Percentiles rank a stretch among this genome's conserved stretches.
Conservation (phyloP, 2,113 vertebrate species). For the Ptilonorhynchus violaceus region DNA sequence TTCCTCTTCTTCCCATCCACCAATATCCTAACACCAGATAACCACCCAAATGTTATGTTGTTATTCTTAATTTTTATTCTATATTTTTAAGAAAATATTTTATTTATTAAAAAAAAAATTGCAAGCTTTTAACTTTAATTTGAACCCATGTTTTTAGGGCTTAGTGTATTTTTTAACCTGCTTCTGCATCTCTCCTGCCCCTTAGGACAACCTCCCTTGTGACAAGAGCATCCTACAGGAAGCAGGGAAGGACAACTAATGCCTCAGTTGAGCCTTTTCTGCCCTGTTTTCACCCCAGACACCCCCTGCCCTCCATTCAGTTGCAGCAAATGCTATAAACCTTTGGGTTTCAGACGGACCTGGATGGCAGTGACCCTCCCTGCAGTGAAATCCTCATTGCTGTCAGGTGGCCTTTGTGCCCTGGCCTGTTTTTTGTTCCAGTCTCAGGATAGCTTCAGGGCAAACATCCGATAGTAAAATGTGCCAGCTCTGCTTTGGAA, state of each 20-base stretch:
- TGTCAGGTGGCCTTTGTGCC: background rate
- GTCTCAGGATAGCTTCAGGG: background rate
- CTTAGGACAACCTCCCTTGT: background rate
- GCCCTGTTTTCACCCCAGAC: background rate
- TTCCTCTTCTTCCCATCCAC: background rate
- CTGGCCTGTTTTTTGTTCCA: background rate
- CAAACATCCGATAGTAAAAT: background rate
- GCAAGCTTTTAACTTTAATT: background rate
- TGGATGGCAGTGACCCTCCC: background rate
- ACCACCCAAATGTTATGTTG: background rate
- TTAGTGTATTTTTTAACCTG: background rate
- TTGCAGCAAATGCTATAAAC: background rate
- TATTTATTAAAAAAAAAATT: background rate
- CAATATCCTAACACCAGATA: background rate
- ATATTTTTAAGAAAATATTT: background rate
- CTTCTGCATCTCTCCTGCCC: background rate
- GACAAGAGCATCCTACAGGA: background rate
- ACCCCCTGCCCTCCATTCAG: background rate
- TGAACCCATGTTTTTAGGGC: background rate
- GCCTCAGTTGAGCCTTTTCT: background rate
- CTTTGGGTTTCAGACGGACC: fast-evolving
- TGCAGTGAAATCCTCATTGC: background rate
- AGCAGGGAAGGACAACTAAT: background rate
- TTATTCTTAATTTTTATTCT: background rate
- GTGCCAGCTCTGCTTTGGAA: background rate